Percentiles rank a stretch among this genome's conserved stretches.
phyloP scores from a whole-genome alignment of 2,797 vertebrate genomes.

The Liasis olivaceus region DNA sequence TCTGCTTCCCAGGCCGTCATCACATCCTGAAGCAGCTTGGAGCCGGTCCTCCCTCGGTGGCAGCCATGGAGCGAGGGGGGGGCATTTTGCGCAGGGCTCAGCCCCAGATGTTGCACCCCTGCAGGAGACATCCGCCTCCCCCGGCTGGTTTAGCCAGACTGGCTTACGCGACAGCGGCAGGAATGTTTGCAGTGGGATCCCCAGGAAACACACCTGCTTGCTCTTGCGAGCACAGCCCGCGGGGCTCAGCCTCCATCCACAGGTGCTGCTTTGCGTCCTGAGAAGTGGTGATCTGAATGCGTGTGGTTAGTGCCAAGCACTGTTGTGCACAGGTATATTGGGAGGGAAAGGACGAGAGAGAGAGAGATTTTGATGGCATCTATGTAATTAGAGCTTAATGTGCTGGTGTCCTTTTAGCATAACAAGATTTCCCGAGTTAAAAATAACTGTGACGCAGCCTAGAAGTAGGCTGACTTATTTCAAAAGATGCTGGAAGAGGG shows the following conservation, averaged over 20 bases:
- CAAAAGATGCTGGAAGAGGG: background rate
- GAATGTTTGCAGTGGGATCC: constrained; percentile 7
- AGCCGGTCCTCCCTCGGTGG: background rate
- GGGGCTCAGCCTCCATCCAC: background rate
- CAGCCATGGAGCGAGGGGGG: background rate
- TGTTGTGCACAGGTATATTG: background rate
- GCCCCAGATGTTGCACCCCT: background rate
- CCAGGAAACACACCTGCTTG: constrained; percentile 5
- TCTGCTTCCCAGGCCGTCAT: background rate
- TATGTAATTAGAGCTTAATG: background rate
- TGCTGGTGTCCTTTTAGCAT: no score
- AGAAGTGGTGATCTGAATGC: no score
- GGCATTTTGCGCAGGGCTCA: background rate
- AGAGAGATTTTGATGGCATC: background rate
- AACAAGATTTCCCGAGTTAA: background rate
- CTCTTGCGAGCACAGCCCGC: background rate
- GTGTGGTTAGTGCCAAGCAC: background rate
- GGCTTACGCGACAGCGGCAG: background rate
- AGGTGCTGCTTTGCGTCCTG: background rate
- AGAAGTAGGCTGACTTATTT: background rate
- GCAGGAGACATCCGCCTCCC: background rate
- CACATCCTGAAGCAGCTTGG: background rate
- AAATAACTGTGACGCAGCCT: background rate
- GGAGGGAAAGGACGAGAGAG: background rate
- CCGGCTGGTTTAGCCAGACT: background rate